Base-by-base conservation (phyloP, 2,888 invertebrate species). In the Drosophila phalerata region DNA sequence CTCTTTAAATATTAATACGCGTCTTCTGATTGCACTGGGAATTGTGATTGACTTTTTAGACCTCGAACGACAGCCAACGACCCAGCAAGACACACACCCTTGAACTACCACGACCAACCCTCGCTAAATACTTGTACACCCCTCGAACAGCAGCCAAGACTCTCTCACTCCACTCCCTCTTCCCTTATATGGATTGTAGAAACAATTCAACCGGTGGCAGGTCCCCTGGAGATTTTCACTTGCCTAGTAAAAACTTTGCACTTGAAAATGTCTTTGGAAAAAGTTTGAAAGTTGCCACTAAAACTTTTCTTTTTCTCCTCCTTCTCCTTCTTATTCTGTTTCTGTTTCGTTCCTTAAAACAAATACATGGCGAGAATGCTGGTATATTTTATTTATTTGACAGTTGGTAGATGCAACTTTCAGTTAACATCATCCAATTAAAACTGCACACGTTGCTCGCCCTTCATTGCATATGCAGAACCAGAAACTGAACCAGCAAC, bases 11-110 rank as follows among this genome's bases (percentile, higher is more conserved):
- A 91, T 91, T 91, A 91, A 91, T 91, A 81, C 85, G 89, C 84
- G 85, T 85, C 82, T 76, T 86, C 88, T 91, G 91, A 91, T 91
- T 91, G 91, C 87, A 85, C 81, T 85, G 91, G 91, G 91, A 91
- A 90, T 91, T 90, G 88, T 89, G 91, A 91, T 91, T 91, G 91
- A 91, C 91, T 91, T 91, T 90, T 87, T 88, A 85, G 88, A 85
- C 77, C 79, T 71, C 51, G 45, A 34, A 45, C 56, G 45, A 30
- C 65, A 67, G 45, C 49, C 67, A 43, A 51, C 42, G 51, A 60
- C n/a, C 30, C 25, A 15, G 32, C 49, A 49, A 34, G 19, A 25
- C 52, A 62, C 55, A 58, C 65, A 52, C 67, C 63, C 80, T 43
- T 55, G 55, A 38, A 66, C 47, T 42, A 40, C 30, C 48, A 32